Evolutionary conservation across 2,797 vertebrate genomes (phyloP).

Genomic region (Gastrophryne carolinensis): DNA sequence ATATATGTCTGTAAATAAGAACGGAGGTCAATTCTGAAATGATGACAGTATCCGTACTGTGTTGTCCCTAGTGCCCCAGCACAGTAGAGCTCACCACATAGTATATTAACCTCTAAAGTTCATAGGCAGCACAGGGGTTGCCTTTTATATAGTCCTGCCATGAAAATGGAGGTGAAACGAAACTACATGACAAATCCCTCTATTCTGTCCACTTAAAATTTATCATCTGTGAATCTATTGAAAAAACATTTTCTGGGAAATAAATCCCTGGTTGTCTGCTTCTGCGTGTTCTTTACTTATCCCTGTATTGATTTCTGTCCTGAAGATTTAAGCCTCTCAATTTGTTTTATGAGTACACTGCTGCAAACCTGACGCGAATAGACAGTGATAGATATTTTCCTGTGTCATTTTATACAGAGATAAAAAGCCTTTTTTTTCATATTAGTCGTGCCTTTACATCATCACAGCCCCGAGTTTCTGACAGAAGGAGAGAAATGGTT

Average conservation of each 20-base stretch:
- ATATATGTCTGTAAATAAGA: neutral
- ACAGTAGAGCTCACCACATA: neutral
- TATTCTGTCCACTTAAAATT: constrained; percentile 58
- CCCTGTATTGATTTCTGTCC: constrained; percentile 66
- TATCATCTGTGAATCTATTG: constrained; percentile 66
- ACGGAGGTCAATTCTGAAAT: neutral
- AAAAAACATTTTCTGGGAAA: constrained; percentile 68
- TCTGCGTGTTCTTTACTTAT: constrained; percentile 65
- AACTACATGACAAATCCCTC: constrained; percentile 58
- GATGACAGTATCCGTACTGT: neutral
- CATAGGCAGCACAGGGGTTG: neutral
- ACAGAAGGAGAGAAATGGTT: constrained; percentile 49
- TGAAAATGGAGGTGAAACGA: constrained; percentile 16
- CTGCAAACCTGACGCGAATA: constrained; percentile 59
- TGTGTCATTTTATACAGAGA: constrained; percentile 60
- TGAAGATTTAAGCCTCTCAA: constrained; percentile 65
- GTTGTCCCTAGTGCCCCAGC: neutral
- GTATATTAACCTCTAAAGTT: constrained; percentile 26
- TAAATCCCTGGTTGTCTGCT: constrained; percentile 66
- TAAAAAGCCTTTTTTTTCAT: constrained; percentile 62
- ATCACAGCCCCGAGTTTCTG: constrained; percentile 54
- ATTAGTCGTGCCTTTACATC: constrained; percentile 59
- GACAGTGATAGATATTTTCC: constrained; percentile 60
- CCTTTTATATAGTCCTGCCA: constrained; percentile 24
- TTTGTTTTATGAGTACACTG: constrained; percentile 68